phyloP scores from a whole-genome alignment of 2,888 invertebrate genomes.

The Argyra leucocephala region DNA sequence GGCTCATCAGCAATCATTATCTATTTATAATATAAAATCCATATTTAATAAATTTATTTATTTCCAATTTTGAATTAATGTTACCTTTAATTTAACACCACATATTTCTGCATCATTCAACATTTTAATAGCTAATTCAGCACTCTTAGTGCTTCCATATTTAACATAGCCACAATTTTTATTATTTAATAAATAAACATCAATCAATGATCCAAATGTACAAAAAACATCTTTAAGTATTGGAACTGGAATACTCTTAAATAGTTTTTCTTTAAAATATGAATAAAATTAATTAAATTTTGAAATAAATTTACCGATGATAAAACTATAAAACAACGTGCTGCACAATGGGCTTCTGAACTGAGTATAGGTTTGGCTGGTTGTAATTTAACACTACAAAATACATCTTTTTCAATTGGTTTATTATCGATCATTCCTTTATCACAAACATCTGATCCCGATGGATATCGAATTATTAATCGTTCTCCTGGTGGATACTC shows the following conservation, averaged over 20 bases:
- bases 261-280: conserved; percentile 32
- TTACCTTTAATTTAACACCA: conserved; percentile 59
- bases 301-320: conserved; percentile 30
- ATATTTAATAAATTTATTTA: neutral
- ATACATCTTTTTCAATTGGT: conserved; percentile 37
- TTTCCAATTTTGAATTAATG: too few relatives aligned
- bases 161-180: conserved; percentile 90
- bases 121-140: conserved; percentile 45
- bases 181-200: conserved; percentile 78
- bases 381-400: conserved; percentile 64
- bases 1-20: neutral
- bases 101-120: conserved; percentile 82
- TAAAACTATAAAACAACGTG: conserved; percentile 56
- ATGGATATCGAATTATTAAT: conserved; percentile 46
- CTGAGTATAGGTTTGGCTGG: conserved; percentile 54
- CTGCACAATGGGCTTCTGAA: conserved; percentile 56
- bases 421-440: neutral
- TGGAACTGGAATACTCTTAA: conserved; percentile 61
- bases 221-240: conserved; percentile 81
- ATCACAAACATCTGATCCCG: neutral
- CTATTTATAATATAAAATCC: neutral
- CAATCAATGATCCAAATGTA: conserved; percentile 81
- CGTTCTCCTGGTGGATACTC: conserved; percentile 84
- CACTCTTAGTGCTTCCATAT: conserved; percentile 65
- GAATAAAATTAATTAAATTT: neutral